Evolutionary conservation across 2,797 vertebrate genomes (phyloP).

Genomic region (Neomorphus geoffroyi): DNA sequence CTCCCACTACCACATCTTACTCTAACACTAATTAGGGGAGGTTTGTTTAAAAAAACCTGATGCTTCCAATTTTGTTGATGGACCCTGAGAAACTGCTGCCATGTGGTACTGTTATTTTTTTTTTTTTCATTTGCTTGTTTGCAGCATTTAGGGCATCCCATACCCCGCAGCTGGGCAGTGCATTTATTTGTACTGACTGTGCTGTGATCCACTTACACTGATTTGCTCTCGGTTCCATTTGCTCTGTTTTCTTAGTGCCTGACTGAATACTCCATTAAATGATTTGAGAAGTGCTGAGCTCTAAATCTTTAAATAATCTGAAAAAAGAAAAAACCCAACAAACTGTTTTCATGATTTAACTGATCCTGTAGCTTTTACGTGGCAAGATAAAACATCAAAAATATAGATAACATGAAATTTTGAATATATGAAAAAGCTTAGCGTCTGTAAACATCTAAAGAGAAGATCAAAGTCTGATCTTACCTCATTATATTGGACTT

Average conservation of each 20-base stretch:
- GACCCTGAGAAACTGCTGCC: background rate
- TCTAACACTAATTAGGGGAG: fast-evolving
- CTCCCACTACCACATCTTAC: background rate
- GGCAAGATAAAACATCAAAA: background rate
- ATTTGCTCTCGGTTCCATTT: background rate
- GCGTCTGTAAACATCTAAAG: background rate
- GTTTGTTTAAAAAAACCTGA: background rate
- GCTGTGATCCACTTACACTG: background rate
- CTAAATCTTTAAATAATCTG: background rate
- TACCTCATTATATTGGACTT: background rate
- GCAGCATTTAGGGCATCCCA: background rate
- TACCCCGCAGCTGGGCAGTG: background rate
- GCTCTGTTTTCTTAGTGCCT: background rate
- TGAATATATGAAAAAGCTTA: background rate
- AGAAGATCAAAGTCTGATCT: slow-evolving; percentile 1
- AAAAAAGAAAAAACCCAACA: background rate
- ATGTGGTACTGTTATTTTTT: background rate
- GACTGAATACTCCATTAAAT: background rate
- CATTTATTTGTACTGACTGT: background rate
- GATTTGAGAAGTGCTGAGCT: background rate
- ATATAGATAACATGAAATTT: background rate
- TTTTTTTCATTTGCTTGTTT: background rate
- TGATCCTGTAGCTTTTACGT: background rate
- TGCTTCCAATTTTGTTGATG: background rate
- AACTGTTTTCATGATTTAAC: background rate